phyloP scores from a whole-genome alignment of 2,888 invertebrate genomes.

The Cosmopolites sordidus region DNA sequence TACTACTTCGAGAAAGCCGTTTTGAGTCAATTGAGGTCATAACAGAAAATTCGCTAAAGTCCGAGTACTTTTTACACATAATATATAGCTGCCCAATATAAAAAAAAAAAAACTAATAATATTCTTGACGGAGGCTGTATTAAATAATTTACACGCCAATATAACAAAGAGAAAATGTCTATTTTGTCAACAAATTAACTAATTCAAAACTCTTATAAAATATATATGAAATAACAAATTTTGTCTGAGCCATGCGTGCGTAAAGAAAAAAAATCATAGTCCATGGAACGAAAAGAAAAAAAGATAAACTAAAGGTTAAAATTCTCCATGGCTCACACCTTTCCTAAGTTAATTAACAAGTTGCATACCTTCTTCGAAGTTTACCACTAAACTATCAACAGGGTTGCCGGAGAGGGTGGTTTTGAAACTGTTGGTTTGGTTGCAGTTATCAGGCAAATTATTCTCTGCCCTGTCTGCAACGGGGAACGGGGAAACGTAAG shows the following conservation, averaged over 20 bases:
- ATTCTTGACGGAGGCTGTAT: no score
- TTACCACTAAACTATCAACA: constrained; percentile 70
- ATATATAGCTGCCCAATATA: no score
- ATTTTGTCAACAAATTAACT: neutral
- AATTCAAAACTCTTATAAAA: neutral
- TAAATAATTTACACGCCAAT: no score
- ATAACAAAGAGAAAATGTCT: neutral
- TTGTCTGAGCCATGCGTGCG: neutral
- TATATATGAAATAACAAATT: neutral
- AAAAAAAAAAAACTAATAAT: no score
- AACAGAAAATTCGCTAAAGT: no score
- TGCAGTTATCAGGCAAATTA: constrained; percentile 21
- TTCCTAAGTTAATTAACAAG: constrained; percentile 52
- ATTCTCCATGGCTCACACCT: neutral
- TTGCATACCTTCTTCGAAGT: constrained; percentile 80
- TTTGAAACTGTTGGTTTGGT: constrained; percentile 18
- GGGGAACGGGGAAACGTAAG: neutral
- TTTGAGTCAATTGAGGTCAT: no score
- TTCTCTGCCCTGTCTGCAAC: constrained; percentile 6
- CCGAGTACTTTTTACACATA: no score
- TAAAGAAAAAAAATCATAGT: neutral
- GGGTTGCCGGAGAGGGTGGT: constrained; percentile 31
- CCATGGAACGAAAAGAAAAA: neutral
- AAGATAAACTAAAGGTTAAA: neutral
- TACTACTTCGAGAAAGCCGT: no score